Percentiles rank a stretch among this genome's conserved stretches.
phyloP scores from a whole-genome alignment of 2,888 invertebrate genomes.

The Heliconius charithonia region DNA sequence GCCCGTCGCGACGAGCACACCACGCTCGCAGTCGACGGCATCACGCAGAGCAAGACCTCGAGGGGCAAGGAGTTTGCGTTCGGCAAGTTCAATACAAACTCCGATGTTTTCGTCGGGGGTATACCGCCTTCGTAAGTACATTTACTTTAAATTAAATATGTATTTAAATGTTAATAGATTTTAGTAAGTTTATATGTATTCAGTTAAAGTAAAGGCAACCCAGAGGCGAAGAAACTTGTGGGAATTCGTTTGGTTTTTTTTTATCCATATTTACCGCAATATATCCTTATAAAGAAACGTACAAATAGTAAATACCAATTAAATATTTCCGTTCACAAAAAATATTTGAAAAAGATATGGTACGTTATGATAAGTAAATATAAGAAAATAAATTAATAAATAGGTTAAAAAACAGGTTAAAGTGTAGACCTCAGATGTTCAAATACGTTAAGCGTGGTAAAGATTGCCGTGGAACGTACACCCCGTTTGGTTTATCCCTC shows the following conservation, averaged over 20 bases:
- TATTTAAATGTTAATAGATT: background rate
- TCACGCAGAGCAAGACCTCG: constrained; percentile 89
- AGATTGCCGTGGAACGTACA: too few relatives aligned
- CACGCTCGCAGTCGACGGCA: constrained; percentile 93
- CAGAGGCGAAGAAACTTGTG: background rate
- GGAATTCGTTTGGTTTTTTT: background rate
- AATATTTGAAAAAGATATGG: too few relatives aligned
- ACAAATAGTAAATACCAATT: too few relatives aligned
- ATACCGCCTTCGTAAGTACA: constrained; percentile 91
- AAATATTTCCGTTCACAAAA: too few relatives aligned
- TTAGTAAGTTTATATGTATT: background rate
- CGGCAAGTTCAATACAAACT: constrained; percentile 93
- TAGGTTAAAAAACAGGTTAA: too few relatives aligned
- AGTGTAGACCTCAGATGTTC: too few relatives aligned
- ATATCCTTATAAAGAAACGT: too few relatives aligned
- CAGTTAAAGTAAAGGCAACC: background rate
- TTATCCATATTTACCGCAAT: background rate
- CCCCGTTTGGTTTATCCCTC: too few relatives aligned
- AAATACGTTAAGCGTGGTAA: too few relatives aligned
- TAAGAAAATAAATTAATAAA: too few relatives aligned
- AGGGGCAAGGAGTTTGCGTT: constrained; percentile 95
- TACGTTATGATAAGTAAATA: too few relatives aligned
- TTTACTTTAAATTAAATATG: background rate
- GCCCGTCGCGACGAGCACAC: constrained; percentile 92
- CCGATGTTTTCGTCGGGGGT: constrained; percentile 98